These are phyloP conservation scores for Chrysolina americana DNA, from an alignment of 2,888 invertebrate genomes.

Conservation along the genomic window DNA sequence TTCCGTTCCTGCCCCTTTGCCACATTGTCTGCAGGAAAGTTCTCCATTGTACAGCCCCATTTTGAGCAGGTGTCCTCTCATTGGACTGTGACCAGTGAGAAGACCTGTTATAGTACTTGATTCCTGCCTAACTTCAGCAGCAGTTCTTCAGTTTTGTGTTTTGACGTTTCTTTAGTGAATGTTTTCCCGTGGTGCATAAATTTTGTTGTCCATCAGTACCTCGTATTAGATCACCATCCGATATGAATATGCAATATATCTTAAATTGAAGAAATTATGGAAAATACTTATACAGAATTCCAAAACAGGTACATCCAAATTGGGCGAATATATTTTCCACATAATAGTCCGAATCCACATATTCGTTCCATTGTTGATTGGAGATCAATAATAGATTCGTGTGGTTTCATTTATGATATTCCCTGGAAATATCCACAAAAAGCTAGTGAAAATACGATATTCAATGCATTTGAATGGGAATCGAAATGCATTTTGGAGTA, in stretches of 20 bases:
- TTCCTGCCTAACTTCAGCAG: no score
- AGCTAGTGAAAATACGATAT: neutral
- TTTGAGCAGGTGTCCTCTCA: no score
- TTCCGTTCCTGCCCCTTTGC: no score
- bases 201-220: no score
- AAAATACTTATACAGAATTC: neutral
- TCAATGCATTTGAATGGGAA: neutral
- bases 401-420: conserved; percentile 3
- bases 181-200: no score
- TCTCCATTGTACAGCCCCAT: no score
- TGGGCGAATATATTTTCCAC: neutral
- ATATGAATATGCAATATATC: neutral
- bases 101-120: no score
- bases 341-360: neutral
- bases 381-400: conserved; percentile 5
- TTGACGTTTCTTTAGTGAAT: no score
- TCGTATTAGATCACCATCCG: no score
- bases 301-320: neutral
- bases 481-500: neutral
- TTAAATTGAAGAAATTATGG: neutral
- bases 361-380: neutral
- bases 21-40: no score
- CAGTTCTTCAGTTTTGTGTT: no score
- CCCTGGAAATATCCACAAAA: neutral
- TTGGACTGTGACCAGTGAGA: no score